Base-by-base conservation (phyloP, 2,888 invertebrate genomes). In the Boloria euphrosyne region DNA sequence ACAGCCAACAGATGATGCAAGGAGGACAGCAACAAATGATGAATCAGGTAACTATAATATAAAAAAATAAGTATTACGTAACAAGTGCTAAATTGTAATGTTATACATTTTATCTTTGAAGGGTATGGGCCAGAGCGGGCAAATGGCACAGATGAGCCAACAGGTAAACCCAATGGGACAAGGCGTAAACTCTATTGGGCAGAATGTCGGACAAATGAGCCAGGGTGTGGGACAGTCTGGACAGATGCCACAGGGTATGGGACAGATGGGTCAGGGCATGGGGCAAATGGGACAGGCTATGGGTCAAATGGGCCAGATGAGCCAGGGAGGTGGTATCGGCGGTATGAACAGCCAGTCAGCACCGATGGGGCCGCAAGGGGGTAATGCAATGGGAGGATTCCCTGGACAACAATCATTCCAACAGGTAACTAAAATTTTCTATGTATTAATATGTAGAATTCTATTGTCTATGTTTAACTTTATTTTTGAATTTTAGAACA, bases 331-430 rank as follows among this genome's bases (percentile, higher is more conserved):
- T 0, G 89, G 86, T 13, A 91, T 92, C 87, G 86, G 85, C 3
- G 85, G 86, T 50, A 92, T 92, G 86, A 89, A 80, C 75, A 93
- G 86, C 76, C 94, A 94, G 76, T 83, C 92, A 69, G 89, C 83
- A 16, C 78, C 84, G 13, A 88, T 93, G 89, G 90, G 89, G 1
- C 93, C 93, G 14, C 93, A 93, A 68, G 89, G 92, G 7, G 92
- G 80, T 77, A 89, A 80, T 57, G 80, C 85, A 2, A 93, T 90
- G 92, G 90, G 87, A 46, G 93, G 93, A n/a, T 93, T 90, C 82
- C 92, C 89, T n/a, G 90, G 89, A 71, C 93, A 92, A 77, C 93
- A 92, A 70, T 76, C 91, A 85, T 93, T 92, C 89, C 92, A 92
- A 83, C 92, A 90, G 86, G 93, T 90, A 78, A 64, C 50, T 71